Conservation (phyloP, 2,888 invertebrate species). For the Electrophaes corylata region DNA sequence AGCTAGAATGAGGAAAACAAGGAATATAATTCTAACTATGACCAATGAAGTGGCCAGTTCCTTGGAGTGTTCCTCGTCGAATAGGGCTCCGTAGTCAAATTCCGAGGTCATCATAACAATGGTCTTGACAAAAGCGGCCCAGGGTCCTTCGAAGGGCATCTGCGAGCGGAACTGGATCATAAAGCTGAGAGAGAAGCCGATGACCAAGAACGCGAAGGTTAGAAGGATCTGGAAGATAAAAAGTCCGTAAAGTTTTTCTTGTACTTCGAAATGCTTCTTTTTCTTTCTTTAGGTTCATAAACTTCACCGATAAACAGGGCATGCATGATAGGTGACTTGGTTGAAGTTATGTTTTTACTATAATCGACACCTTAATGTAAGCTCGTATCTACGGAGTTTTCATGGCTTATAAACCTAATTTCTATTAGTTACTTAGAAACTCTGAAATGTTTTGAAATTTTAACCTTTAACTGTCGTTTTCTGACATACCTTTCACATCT, state of each 20-base stretch:
- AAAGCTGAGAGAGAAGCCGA: conserved; percentile 83
- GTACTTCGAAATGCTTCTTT: no score
- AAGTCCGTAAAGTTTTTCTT: not conserved
- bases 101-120: conserved; percentile 86
- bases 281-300: no score
- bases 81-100: conserved; percentile 80
- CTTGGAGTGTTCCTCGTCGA: conserved; percentile 70
- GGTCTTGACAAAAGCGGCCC: conserved; percentile 82
- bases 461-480: no score
- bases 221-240: conserved; percentile 74
- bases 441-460: no score
- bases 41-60: conserved; percentile 68
- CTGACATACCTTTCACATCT: no score
- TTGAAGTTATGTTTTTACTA: no score
- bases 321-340: no score
- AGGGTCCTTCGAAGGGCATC: conserved; percentile 79
- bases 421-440: no score
- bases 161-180: conserved; percentile 82
- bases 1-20: conserved; percentile 80
- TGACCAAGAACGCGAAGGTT: conserved; percentile 76
- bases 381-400: no score
- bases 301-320: no score
- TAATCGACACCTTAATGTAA: no score
- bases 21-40: conserved; percentile 78
- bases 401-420: no score